Evolutionary conservation across 2,797 vertebrate species (phyloP).

Genomic region (Cetoscarus ocellatus): DNA sequence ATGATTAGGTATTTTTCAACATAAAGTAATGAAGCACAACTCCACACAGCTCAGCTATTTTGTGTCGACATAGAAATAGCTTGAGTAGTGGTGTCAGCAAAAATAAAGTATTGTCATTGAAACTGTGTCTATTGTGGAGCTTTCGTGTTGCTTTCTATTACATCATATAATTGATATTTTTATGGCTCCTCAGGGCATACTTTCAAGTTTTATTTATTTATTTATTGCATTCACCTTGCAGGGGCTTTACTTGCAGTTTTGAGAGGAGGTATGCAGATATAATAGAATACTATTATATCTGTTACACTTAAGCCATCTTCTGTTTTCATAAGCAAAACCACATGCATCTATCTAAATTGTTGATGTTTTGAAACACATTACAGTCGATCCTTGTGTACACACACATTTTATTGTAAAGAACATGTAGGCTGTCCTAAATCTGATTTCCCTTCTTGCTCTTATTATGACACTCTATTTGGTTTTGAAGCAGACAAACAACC

Average conservation of each 20-base stretch:
- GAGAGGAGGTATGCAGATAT: neutral
- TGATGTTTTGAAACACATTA: no score
- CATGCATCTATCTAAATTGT: no score
- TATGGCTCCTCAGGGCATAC: neutral
- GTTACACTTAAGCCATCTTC: neutral
- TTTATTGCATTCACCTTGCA: neutral
- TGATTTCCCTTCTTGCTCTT: no score
- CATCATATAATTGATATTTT: slow-evolving; percentile 1
- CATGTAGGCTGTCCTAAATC: no score
- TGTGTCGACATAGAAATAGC: neutral
- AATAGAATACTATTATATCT: neutral
- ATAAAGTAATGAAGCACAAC: no score
- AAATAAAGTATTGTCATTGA: neutral
- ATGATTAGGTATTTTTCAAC: no score
- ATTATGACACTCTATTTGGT: no score
- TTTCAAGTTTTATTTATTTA: neutral
- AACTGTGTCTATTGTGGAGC: neutral
- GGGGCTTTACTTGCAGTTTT: neutral
- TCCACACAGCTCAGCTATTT: no score
- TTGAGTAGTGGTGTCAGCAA: neutral
- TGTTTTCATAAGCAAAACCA: no score
- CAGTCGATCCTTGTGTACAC: no score
- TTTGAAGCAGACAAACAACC: no score
- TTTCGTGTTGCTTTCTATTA: slow-evolving; percentile 7
- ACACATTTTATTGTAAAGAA: no score